A percentile compares a stretch with the other conserved stretches of the same genome.
Evolutionary conservation across 1,140 invertebrate species (phyloP).

Genomic region (Pogonognathellus flavescens): DNA sequence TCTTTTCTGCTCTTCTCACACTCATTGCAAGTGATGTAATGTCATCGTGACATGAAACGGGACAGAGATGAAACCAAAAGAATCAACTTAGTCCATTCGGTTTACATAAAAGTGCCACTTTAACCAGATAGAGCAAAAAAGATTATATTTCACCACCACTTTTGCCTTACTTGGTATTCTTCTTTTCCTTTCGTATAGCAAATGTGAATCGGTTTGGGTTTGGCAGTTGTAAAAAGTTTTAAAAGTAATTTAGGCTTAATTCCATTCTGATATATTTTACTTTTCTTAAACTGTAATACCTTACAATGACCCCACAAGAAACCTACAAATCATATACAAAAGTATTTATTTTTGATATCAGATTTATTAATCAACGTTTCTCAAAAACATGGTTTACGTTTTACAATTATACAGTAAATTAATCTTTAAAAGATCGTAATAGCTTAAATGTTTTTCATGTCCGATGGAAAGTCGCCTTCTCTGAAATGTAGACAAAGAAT

Average conservation of each 20-base stretch:
- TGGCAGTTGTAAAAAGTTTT: too few relatives aligned
- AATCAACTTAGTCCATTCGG: not conserved
- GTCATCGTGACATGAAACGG: constrained; percentile 1
- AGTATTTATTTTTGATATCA: too few relatives aligned
- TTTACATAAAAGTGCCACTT: constrained; percentile 42
- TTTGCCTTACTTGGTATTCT: not conserved
- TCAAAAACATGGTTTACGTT: too few relatives aligned
- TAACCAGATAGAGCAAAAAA: constrained; percentile 15
- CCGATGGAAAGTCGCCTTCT: not conserved
- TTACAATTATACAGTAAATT: not conserved
- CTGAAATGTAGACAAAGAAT: not conserved
- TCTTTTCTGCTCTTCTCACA: not conserved
- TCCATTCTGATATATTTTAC: too few relatives aligned
- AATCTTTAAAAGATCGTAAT: not conserved
- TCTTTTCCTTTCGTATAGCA: not conserved
- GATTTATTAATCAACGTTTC: too few relatives aligned
- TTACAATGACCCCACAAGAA: too few relatives aligned
- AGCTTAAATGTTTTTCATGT: not conserved
- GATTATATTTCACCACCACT: constrained; percentile 10
- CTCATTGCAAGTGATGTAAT: constrained; percentile 20
- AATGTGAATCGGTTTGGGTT: too few relatives aligned
- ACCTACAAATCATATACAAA: too few relatives aligned
- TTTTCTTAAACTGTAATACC: too few relatives aligned
- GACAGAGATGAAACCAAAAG: constrained; percentile 15
- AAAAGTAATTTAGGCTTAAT: too few relatives aligned